A percentile compares a stretch with the other conserved stretches of the same genome.
Evolutionary conservation across 1,140 invertebrate genomes (phyloP).

Genomic region (Magallana angulata): DNA sequence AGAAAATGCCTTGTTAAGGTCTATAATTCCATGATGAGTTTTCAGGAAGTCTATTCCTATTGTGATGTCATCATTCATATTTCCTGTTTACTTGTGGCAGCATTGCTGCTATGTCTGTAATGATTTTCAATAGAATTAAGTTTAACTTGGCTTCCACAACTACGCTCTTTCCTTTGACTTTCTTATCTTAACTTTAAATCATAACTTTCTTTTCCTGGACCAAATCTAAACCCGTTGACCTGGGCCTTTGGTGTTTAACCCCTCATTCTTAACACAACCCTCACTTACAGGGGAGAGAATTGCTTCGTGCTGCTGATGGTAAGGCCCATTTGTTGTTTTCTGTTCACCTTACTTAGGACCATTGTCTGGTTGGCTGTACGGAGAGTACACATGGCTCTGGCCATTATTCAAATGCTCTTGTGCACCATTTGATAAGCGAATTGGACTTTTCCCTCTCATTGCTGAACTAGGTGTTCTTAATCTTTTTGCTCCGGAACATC

Average conservation of each 20-base stretch:
- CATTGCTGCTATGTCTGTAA: slow-evolving; percentile 4
- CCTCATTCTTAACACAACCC: not conserved
- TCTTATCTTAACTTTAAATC: not conserved
- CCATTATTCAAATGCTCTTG: not conserved
- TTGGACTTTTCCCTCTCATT: not conserved
- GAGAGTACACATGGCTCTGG: too few species aligned
- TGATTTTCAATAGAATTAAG: not conserved
- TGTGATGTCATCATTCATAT: not conserved
- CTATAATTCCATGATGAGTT: not conserved
- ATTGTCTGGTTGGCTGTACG: not conserved
- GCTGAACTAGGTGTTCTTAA: not conserved
- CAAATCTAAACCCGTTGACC: not conserved
- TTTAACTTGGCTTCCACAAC: not conserved
- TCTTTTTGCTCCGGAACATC: not conserved
- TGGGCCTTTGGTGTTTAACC: not conserved
- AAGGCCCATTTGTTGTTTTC: not conserved
- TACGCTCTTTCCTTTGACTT: not conserved
- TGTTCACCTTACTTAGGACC: not conserved
- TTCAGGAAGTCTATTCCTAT: not conserved
- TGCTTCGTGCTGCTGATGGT: not conserved
- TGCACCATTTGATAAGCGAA: not conserved
- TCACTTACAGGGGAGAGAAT: not conserved
- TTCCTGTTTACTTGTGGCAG: slow-evolving; percentile 2
- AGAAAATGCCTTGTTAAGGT: not conserved
- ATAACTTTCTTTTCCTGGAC: not conserved